Conservation (phyloP, 2,797 vertebrate species). For the Fistularia tabacaria region DNA sequence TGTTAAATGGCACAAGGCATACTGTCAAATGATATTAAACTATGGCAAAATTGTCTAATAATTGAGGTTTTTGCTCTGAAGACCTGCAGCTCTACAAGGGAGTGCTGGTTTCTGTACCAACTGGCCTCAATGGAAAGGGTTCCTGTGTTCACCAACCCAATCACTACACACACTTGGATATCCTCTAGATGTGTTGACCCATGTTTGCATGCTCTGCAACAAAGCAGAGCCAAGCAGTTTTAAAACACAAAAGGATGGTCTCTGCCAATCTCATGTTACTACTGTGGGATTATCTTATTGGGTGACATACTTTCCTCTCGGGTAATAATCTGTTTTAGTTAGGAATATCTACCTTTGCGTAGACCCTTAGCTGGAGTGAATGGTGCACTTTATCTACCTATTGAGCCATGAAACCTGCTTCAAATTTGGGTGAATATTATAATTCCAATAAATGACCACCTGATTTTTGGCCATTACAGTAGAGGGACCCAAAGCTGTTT, state of each 20-base stretch:
- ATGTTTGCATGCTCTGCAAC: slow-evolving; percentile 21
- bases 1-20: no score
- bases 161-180: not conserved
- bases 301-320: slow-evolving; percentile 55
- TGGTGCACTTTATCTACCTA: slow-evolving; percentile 45
- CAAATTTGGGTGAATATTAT: slow-evolving; percentile 18
- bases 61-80: no score
- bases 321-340: slow-evolving; percentile 41
- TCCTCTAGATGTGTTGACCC: slow-evolving; percentile 7
- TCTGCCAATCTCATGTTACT: slow-evolving; percentile 39
- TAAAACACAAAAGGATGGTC: slow-evolving; percentile 46
- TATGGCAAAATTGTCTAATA: no score
- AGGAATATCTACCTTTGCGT: slow-evolving; percentile 50
- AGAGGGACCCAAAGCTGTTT: no score
- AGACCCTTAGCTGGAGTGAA: slow-evolving; percentile 44
- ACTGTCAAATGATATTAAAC: no score
- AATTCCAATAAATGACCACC: slow-evolving; percentile 38
- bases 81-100: no score
- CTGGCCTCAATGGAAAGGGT: no score
- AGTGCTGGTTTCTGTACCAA: no score
- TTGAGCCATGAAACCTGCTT: slow-evolving; percentile 48
- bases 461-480: slow-evolving; percentile 6
- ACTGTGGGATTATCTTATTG: slow-evolving; percentile 57
- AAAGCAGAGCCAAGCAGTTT: slow-evolving; percentile 24
- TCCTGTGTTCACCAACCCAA: no score